Evolutionary conservation across 2,113 vertebrate genomes (phyloP), one percentile per base, ranked within the genome.

Genomic region (Nothobranchius furzeri): DNA sequence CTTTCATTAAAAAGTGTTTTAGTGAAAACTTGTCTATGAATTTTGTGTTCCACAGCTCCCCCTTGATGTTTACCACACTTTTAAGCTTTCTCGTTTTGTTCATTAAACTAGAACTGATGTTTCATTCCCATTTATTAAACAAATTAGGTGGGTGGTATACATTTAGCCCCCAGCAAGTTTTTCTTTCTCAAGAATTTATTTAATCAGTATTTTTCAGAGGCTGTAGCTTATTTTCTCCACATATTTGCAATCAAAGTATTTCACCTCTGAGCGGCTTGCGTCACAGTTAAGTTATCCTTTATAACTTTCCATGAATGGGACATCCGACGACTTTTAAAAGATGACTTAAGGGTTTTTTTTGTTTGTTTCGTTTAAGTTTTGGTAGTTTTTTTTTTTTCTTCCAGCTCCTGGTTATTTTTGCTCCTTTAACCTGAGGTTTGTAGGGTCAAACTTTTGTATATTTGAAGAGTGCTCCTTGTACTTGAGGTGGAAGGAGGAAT

Each of bases 131-230:
- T 59, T 71, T 17, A 20, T 20, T 45, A 15, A n/a, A 17, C 48
- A 35, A 7, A 40, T 84, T 67, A 9, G 37, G 6, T 8, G 64
- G 82, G 73, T 84, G 60, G 45, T 9, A 3, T 45, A 8, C 6
- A 14, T 50, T 8, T 43, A 37, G 14, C 45, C 35, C 58, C 5
- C 51, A 40, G 51, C 15, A 60, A 0, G 6, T 55, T 54, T 45
- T 4, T 6, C 9, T 30, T 64, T 66, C 66, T 24, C 25, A 55
- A 13, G 24, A 10, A 35, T 37, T 37, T 37, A 7, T 37, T 37
- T 7, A 4, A 8, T 40, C 37, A 40, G 37, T 40, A 9, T 40
- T 40, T 40, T 5, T 40, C 9, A 9, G 37, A 8, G 6, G 37
- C 37, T 40, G 9, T 40, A 40, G 37, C 37, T 40, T 40, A 6